Base-by-base conservation (phyloP, 92 coral and sea anemone genomes). In the Galaxea fascicularis region DNA sequence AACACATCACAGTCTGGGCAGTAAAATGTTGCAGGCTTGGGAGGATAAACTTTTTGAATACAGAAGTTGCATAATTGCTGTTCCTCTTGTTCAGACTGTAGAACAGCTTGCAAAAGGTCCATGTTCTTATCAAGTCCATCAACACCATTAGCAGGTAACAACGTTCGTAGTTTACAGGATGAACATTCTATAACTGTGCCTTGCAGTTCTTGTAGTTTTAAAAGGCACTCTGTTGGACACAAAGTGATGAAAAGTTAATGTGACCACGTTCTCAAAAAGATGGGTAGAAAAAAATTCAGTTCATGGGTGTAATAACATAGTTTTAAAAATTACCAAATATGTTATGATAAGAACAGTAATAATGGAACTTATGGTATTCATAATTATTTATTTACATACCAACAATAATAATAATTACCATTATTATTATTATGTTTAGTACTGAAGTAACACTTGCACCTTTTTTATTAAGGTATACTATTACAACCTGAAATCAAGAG, bases 161-260 rank as follows among this genome's bases (percentile, higher is more conserved):
- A 86, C 17, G 99, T 93, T 82, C 98, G 94, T 56, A 97, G 74
- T 82, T 97, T 97, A 77, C 99, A 97, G 15, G 93, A 79, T 12
- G 95, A 93, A 65, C 99, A 97, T 73, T 97, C 99, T 73, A 97
- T 80, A 16, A 97, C 98, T 24, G 91, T 91, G 45, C 99, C 99
- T 80, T 97, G 99, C 51, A 95, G 88, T 65, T 97, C 99, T 82
- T 88, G 86, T 17, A 97, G 89, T 69, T 97, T 97, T 31, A 88
- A 64, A 4, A 97, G 77, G 79, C 99, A 97, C 73, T 94, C 99
- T 97, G 41, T 9, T 27, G 62, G 46, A 49, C 25, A 39, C 39
- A 41, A 30, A n/a, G 4, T 39, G 47, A 25, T 39, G 27, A 45
- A 77, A 21, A 13, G 8, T 4, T 22, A 22, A 10, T 10, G 11